A percentile compares a stretch with the other conserved stretches of the same genome.
phyloP scores from a whole-genome alignment of 2,797 vertebrate species.

The Chelmon rostratus region DNA sequence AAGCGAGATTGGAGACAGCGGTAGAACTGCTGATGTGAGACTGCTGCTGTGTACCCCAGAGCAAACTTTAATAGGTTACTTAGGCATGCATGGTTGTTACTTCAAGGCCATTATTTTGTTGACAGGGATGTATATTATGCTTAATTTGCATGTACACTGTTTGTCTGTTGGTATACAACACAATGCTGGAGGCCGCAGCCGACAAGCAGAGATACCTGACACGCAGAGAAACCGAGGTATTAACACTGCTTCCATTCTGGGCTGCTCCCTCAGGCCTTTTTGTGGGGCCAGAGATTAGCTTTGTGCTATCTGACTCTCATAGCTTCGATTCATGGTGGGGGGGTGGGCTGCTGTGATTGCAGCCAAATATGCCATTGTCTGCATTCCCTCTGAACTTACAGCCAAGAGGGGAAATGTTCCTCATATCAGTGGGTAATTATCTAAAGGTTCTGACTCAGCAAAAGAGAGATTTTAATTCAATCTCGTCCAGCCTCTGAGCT shows the following conservation, averaged over 20 bases:
- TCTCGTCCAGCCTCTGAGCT: conserved; percentile 54
- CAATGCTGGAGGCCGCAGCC: conserved; percentile 27
- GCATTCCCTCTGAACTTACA: conserved; percentile 76
- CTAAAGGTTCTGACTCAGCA: conserved; percentile 83
- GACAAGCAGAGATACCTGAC: conserved; percentile 37
- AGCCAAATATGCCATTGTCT: conserved; percentile 79
- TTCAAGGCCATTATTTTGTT: conserved; percentile 47
- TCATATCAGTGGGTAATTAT: conserved; percentile 84
- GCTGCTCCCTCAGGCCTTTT: conserved; percentile 64
- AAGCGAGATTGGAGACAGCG: conserved; percentile 35
- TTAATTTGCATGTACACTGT: conserved; percentile 30
- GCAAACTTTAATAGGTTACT: conserved; percentile 74
- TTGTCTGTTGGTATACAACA: conserved; percentile 30
- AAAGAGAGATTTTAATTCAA: conserved; percentile 79
- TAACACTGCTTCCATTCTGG: conserved; percentile 63
- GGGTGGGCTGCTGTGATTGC: conserved; percentile 60
- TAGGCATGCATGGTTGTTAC: conserved; percentile 54
- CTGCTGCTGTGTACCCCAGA: conserved; percentile 44
- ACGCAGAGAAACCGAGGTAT: conserved; percentile 34
- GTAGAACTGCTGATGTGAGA: conserved; percentile 65
- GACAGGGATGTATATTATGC: conserved; percentile 44
- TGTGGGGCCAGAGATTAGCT: conserved; percentile 74
- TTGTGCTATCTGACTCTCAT: conserved; percentile 71
- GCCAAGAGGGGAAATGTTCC: conserved; percentile 75
- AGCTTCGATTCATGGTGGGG: conserved; percentile 60